A percentile compares a stretch with the other conserved stretches of the same genome.
These are phyloP conservation scores for Hassar affinis DNA, from an alignment of 2,113 vertebrate genomes.

Conservation along the genomic window DNA sequence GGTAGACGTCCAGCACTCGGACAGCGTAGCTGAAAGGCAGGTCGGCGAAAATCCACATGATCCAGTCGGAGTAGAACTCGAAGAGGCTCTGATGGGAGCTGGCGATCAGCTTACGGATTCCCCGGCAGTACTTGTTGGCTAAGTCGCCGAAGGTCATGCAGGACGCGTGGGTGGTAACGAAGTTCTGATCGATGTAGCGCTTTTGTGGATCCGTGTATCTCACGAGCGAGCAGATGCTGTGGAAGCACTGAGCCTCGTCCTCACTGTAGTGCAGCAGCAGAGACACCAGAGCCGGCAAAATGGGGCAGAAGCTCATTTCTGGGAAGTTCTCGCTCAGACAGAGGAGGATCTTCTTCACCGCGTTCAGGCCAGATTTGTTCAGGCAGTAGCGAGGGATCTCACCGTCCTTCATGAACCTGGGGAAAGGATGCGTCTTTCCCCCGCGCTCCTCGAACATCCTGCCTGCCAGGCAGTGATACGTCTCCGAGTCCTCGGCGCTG, in stretches of 20 bases:
- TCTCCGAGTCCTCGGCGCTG: slow-evolving; percentile 65
- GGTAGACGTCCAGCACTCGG: slow-evolving; percentile 80
- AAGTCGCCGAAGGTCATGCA: slow-evolving; percentile 88
- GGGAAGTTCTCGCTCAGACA: slow-evolving; percentile 75
- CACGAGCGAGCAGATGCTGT: slow-evolving; percentile 76
- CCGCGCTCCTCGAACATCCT: slow-evolving; percentile 73
- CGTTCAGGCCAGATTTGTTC: slow-evolving; percentile 72
- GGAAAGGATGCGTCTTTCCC: slow-evolving; percentile 72
- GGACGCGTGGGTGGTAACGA: slow-evolving; percentile 79
- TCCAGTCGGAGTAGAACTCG: slow-evolving; percentile 85
- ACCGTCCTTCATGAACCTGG: slow-evolving; percentile 78
- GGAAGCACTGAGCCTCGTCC: slow-evolving; percentile 82
- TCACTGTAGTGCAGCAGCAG: slow-evolving; percentile 84
- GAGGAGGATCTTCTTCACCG: slow-evolving; percentile 80
- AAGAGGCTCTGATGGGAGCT: slow-evolving; percentile 78
- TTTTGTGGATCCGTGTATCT: slow-evolving; percentile 77
- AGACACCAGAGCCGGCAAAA: slow-evolving; percentile 78
- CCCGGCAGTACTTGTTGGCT: slow-evolving; percentile 82
- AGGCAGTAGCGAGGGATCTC: slow-evolving; percentile 81
- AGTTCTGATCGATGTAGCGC: slow-evolving; percentile 81
- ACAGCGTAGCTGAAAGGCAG: slow-evolving; percentile 82
- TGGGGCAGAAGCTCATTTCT: slow-evolving; percentile 80
- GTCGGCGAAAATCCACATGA: slow-evolving; percentile 83
- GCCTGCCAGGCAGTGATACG: slow-evolving; percentile 66
- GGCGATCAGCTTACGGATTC: slow-evolving; percentile 81